These are phyloP conservation scores for Oegoconia quadripuncta DNA, from an alignment of 2,888 invertebrate genomes.

Conservation along the genomic window DNA sequence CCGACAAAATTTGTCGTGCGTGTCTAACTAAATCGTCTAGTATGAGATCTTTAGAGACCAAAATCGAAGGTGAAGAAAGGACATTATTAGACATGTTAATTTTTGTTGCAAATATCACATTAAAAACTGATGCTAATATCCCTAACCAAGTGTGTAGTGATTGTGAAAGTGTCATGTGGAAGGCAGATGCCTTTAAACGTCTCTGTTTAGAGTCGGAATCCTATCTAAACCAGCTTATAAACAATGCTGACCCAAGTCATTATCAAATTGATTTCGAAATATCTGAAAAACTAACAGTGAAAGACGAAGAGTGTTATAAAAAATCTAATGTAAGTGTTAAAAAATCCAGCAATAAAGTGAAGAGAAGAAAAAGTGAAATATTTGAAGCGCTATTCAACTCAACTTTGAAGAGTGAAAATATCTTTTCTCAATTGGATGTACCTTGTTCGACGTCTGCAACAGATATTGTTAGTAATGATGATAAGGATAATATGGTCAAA, in stretches of 20 bases:
- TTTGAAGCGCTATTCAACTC: not conserved
- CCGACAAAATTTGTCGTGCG: slow-evolving; percentile 48
- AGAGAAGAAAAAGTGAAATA: slow-evolving; percentile 2
- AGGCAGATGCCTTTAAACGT: slow-evolving; percentile 54
- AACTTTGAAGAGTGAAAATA: too few species aligned
- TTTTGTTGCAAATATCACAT: slow-evolving; percentile 49
- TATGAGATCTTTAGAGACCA: slow-evolving; percentile 45
- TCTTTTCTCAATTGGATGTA: too few species aligned
- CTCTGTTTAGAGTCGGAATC: slow-evolving; percentile 51
- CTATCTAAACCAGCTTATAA: slow-evolving; percentile 38
- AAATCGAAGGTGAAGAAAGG: slow-evolving; percentile 32
- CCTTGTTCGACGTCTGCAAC: not conserved
- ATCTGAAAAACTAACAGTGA: slow-evolving; percentile 16
- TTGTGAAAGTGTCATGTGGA: slow-evolving; percentile 46
- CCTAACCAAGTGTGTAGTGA: slow-evolving; percentile 60
- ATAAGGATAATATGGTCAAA: slow-evolving; percentile 17
- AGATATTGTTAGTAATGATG: slow-evolving; percentile 6
- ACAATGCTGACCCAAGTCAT: slow-evolving; percentile 12
- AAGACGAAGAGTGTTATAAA: slow-evolving; percentile 17
- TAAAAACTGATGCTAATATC: slow-evolving; percentile 41
- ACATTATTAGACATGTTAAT: slow-evolving; percentile 37
- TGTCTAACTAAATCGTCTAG: slow-evolving; percentile 42
- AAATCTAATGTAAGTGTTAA: slow-evolving; percentile 1
- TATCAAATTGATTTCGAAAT: not conserved
- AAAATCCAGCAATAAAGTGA: slow-evolving; percentile 7